Base-by-base conservation (phyloP, 1,140 invertebrate species). In the Proales similis region DNA sequence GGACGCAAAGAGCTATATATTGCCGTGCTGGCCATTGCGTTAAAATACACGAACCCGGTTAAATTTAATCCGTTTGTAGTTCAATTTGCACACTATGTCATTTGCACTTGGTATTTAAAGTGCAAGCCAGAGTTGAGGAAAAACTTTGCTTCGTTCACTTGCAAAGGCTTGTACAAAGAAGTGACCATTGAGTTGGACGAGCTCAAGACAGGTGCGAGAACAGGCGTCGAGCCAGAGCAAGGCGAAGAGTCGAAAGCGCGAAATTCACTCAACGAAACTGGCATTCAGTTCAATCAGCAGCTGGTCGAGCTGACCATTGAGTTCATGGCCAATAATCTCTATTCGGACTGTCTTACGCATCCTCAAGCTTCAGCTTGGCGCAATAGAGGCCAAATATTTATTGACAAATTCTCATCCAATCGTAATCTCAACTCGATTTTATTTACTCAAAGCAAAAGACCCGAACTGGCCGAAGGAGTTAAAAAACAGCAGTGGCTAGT, bases 1-100 rank as follows among this genome's bases (percentile, higher is more conserved):
- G 51, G 36, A 17, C 29, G 14, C 9, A 57, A 57, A 26, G 51
- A 57, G 32, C n/a, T n/a, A n/a, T 57, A 42, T 27, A 57, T 57
- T 20, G 51, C 51, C 4, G 51, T 57, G 14, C 45, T 42, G 11
- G 51, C 51, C 19, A 57, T 29, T n/a, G 51, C 51, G 9, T 42
- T 57, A 9, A 57, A 57, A 42, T 57, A 57, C 24, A 57, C 32
- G n/a, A 42, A 57, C 20, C 51, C 51, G 6, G 29, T 57, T 29
- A 57, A 57, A 42, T 57, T 57, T 20, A 57, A 57, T 26, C 36
- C 51, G 12, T 57, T 57, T 57, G 45, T 57, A 29, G 36, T 57
- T 24, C 36, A 42, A 26, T 42, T 57, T 12, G 51, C 51, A 42
- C 51, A 57, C 17, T 57, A 57, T 57, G 51, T 57, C 4, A 19